Base-by-base conservation (phyloP, 2,888 invertebrate species). In the Meteorus cinctellus region DNA sequence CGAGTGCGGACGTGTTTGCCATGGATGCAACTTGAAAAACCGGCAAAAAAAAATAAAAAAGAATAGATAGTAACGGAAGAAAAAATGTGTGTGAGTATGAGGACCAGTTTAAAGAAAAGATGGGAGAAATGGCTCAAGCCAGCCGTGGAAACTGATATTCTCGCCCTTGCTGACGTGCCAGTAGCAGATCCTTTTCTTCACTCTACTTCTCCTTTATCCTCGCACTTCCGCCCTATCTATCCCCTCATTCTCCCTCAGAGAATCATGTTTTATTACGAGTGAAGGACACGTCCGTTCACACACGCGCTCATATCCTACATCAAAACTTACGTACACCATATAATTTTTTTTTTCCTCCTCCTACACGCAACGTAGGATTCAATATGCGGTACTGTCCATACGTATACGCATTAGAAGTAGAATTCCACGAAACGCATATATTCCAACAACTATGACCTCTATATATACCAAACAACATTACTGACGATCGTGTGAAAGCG, bases 251-350 rank as follows among this genome's bases (percentile, higher is more conserved):
- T 63, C 51, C 75, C 79, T 77, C 24, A 60, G 80, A 80, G 83
- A 80, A 76, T 81, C 76, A 67, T 74, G 62, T 34, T 78, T 78
- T 78, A 77, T 80, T 76, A 76, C 34, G 34, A 62, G 65, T 65
- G 69, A 78, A 75, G 75, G 66, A 80, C 78, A 69, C 69, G 68
- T 74, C 62, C n/a, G 69, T 60, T 45, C 68, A 60, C 31, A 67
- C 69, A 63, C 63, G 72, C 48, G 34, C 69, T 27, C 68, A 16
- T 75, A 75, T 72, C 68, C 62, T 63, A 68, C 27, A 31, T 62
- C 14, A 48, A 62, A 14, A 68, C 27, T 51, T 60, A 14, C 24
- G 24, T 36, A 41, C 55, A 63, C 34, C 6, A 10, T 41, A 2
- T 2, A 41, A 41, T 36, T 34, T 45, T 6, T 41, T 12, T 29